Base-by-base conservation (phyloP, 2,113 vertebrate species). In the Murina feae region DNA sequence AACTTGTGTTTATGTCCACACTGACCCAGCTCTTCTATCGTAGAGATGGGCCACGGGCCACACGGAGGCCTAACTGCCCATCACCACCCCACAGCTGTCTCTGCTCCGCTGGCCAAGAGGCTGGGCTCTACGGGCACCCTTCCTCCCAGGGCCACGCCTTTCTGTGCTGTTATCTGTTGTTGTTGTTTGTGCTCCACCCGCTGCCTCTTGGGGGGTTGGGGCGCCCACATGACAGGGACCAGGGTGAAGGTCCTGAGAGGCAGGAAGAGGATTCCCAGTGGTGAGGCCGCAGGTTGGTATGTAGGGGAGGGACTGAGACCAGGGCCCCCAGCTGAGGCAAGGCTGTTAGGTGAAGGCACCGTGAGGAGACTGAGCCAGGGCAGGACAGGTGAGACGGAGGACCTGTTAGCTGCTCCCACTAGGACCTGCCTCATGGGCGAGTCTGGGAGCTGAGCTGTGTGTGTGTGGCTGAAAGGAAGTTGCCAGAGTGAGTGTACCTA, bases 21-120 rank as follows among this genome's bases (percentile, higher is more conserved):
- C 9, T 0, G 0, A 7, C 32, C 21, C 28, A 2, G 71, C 5
- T 7, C 53, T 66, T 5, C 65, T 35, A n/a, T n/a, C 0, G 0
- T 12, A 17, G 69, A 51, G 35, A 0, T 4, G 20, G 28, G 16
- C 25, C 17, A 3, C 14, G 23, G 3, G 39, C 21, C 39, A 17
- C 39, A 7, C 1, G 12, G 39, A 37, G 71, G 28, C 39, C 39
- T 12, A 13, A 39, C 39, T 21, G 9, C 71, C 71, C 42, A 2
- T 13, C 71, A 18, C 4, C 4, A 32, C 25, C 39, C 42, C 18
- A 8, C 3, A 37, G 84, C 68, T 42, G 2, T 4, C 0, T 0
- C 68, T 21, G 66, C 21, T 16, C 32, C 13, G 2, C 8, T 25
- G 9, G 6, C 16, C 35, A 42, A 2, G 20, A 66, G 20, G 65